A percentile compares a stretch with the other conserved stretches of the same genome.
These are phyloP conservation scores for Anneissia japonica DNA, from an alignment of 35 echinoderm and acorn worm genomes.

Conservation along the genomic window DNA sequence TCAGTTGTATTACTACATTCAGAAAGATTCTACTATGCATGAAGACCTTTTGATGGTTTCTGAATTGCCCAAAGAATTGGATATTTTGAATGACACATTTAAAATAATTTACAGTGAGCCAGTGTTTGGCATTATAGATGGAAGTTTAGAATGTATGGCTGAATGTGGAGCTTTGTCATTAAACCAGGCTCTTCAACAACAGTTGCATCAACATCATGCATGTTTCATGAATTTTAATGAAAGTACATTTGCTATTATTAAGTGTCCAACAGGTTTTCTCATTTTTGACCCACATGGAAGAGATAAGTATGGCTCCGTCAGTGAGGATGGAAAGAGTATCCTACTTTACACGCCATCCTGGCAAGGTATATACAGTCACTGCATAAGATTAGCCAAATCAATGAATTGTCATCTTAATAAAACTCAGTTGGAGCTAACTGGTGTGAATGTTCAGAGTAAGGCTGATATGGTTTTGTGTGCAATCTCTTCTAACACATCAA, in stretches of 20 bases:
- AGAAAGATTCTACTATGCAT: conserved; percentile 30
- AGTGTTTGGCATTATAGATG: conserved; percentile 29
- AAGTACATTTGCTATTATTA: conserved; percentile 25
- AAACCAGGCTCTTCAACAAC: conserved; percentile 17
- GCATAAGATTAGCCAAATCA: conserved; percentile 1
- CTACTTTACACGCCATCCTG: conserved; percentile 1
- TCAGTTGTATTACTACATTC: conserved; percentile 22
- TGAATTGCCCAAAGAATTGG: conserved; percentile 21
- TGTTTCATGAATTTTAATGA: conserved; percentile 23
- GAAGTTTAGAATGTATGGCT: not conserved
- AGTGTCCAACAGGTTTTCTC: not conserved
- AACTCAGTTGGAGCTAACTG: conserved; percentile 18
- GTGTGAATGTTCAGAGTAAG: not conserved
- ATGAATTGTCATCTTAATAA: conserved; percentile 1
- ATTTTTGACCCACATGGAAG: conserved; percentile 10
- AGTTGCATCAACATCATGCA: conserved; percentile 11
- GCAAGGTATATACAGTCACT: conserved; percentile 27
- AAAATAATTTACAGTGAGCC: not conserved
- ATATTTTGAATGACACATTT: conserved; percentile 23
- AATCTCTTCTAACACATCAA: no score
- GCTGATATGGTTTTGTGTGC: not conserved
- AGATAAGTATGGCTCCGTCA: not conserved
- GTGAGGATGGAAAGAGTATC: not conserved
- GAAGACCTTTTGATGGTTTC: conserved; percentile 29
- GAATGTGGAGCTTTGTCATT: conserved; percentile 20